A percentile compares a stretch with the other conserved stretches of the same genome.
phyloP scores from a whole-genome alignment of 2,888 invertebrate genomes.

The Conchocele bisecta region DNA sequence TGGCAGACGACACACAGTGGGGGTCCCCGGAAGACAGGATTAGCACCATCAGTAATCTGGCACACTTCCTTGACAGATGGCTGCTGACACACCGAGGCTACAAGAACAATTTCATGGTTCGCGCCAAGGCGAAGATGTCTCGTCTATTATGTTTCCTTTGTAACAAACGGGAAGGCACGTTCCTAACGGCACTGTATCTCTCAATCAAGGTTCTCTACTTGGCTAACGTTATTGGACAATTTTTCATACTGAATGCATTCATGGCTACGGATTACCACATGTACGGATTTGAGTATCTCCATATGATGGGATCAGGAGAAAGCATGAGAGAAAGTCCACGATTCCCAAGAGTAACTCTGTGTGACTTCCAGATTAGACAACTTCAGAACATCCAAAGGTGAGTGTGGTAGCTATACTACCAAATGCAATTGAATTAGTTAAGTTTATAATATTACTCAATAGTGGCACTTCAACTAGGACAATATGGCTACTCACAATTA shows the following conservation, averaged over 20 bases:
- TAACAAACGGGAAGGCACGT: constrained; percentile 76
- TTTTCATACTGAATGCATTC: constrained; percentile 77
- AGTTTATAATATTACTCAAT: no score
- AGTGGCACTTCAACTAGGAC: no score
- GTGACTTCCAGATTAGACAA: constrained; percentile 78
- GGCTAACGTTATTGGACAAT: constrained; percentile 74
- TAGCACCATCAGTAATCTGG: constrained; percentile 72
- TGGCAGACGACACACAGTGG: constrained; percentile 75
- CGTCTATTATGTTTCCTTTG: constrained; percentile 72
- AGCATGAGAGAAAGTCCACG: constrained; percentile 63
- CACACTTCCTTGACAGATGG: constrained; percentile 76
- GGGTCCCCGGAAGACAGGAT: constrained; percentile 74
- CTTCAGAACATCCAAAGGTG: constrained; percentile 74
- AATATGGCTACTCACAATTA: no score
- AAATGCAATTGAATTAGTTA: no score
- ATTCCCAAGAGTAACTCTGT: constrained; percentile 74
- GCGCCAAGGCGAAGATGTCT: constrained; percentile 67
- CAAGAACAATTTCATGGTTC: constrained; percentile 70
- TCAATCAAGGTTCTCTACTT: constrained; percentile 72
- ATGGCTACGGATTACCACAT: constrained; percentile 76
- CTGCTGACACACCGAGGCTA: constrained; percentile 72
- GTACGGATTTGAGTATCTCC: constrained; percentile 73
- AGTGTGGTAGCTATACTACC: no score
- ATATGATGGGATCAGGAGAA: constrained; percentile 52
- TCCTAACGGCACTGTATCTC: constrained; percentile 73